phyloP scores from a whole-genome alignment of 2,113 vertebrate species.

The Pipra filicauda region DNA sequence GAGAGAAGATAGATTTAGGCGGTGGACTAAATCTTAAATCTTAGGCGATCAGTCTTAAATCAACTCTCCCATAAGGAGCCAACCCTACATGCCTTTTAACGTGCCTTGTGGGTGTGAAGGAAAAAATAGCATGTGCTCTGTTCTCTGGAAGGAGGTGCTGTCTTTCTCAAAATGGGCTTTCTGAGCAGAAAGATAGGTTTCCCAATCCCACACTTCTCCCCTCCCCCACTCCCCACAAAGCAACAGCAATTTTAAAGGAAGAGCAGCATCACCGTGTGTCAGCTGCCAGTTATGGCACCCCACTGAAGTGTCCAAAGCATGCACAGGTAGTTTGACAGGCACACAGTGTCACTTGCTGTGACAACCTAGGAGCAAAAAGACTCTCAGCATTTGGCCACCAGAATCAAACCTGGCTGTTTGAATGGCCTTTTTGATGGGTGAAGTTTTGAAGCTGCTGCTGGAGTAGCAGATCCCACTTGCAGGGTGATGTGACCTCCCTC shows the following conservation, averaged over 20 bases:
- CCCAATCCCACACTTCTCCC: neutral
- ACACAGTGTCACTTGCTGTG: neutral
- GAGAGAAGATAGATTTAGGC: neutral
- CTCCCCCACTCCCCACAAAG: neutral
- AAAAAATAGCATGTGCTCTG: neutral
- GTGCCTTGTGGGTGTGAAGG: neutral
- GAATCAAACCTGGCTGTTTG: neutral
- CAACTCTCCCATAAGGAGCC: neutral
- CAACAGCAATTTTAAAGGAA: neutral
- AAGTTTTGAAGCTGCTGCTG: neutral
- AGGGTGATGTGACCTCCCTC: neutral
- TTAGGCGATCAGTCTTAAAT: neutral
- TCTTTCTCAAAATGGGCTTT: neutral
- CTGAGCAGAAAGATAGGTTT: neutral
- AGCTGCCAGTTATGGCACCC: neutral
- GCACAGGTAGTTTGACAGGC: neutral
- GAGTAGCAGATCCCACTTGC: rapidly evolving
- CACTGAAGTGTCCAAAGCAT: neutral
- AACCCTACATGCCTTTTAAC: neutral
- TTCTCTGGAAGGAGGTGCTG: neutral
- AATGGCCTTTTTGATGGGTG: neutral
- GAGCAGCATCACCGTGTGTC: neutral
- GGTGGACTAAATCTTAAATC: neutral
- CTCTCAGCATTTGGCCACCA: neutral
- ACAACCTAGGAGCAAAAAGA: neutral